Percentiles rank a stretch among this genome's conserved stretches.
Evolutionary conservation across 2,888 invertebrate species (phyloP).

Genomic region (Lamellibrachia satsuma): DNA sequence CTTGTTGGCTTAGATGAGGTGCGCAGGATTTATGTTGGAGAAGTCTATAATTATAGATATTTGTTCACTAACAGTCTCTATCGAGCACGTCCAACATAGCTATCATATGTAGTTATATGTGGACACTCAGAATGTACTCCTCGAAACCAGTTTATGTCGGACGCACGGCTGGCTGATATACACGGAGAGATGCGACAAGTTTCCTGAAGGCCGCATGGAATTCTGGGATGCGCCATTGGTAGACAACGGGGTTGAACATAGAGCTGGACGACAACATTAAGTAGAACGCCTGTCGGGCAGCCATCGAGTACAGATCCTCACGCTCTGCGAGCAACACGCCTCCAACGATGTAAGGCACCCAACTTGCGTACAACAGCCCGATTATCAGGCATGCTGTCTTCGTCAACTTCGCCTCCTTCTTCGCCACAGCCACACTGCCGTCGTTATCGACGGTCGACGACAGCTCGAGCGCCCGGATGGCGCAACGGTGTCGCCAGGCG

Average conservation of each 20-base stretch:
- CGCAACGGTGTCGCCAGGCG: constrained; percentile 2
- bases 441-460: neutral
- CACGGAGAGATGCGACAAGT: constrained; percentile 1
- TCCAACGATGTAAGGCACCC: neutral
- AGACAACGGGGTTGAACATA: neutral
- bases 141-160: no score
- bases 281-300: neutral
- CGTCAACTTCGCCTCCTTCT: neutral
- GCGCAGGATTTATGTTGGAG: no score
- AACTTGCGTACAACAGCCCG: neutral
- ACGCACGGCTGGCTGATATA: neutral
- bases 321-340: neutral
- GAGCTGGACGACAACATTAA: neutral
- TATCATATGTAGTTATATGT: no score
- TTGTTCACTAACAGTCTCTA: no score
- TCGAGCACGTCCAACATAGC: no score
- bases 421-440: neutral
- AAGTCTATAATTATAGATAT: no score
- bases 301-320: neutral
- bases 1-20: no score
- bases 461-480: neutral
- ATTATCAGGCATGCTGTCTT: neutral
- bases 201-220: neutral
- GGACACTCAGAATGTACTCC: no score
- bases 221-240: neutral